Conservation (phyloP, 2,113 vertebrate species). For the Otocyon megalotis region DNA sequence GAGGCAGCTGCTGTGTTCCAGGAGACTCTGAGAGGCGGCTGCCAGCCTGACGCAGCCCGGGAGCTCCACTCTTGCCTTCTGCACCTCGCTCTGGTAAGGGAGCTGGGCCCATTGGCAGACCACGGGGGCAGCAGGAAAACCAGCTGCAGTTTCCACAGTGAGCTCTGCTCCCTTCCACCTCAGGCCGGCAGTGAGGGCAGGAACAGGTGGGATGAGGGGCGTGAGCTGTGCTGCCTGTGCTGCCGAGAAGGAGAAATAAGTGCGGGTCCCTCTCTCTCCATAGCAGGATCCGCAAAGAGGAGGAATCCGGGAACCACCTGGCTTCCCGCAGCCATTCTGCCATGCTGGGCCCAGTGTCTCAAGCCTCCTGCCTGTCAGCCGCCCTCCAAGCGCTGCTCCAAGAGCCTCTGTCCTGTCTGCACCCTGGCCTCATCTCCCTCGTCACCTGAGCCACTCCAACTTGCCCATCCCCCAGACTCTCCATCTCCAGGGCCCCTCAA, state of each 20-base stretch:
- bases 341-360: not conserved
- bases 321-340: not conserved
- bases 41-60: conserved; percentile 82
- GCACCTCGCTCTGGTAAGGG: conserved; percentile 85
- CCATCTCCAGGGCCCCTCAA: not conserved
- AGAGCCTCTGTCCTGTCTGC: not conserved
- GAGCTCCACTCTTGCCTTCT: conserved; percentile 89
- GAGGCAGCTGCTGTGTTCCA: conserved; percentile 88
- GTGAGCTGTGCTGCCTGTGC: not conserved
- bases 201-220: not conserved
- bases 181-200: not conserved
- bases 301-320: not conserved
- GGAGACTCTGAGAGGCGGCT: conserved; percentile 86
- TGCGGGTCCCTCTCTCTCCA: not conserved
- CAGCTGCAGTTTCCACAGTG: not conserved
- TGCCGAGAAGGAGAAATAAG: not conserved
- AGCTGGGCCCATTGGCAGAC: not conserved
- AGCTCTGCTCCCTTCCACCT: not conserved
- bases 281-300: conserved; percentile 34
- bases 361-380: not conserved
- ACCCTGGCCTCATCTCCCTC: not conserved
- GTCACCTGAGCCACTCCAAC: not conserved
- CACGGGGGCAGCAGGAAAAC: not conserved
- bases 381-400: not conserved
- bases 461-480: not conserved